Conservation (phyloP, 1,140 invertebrate species). For the Calliopsis andreniformis region DNA sequence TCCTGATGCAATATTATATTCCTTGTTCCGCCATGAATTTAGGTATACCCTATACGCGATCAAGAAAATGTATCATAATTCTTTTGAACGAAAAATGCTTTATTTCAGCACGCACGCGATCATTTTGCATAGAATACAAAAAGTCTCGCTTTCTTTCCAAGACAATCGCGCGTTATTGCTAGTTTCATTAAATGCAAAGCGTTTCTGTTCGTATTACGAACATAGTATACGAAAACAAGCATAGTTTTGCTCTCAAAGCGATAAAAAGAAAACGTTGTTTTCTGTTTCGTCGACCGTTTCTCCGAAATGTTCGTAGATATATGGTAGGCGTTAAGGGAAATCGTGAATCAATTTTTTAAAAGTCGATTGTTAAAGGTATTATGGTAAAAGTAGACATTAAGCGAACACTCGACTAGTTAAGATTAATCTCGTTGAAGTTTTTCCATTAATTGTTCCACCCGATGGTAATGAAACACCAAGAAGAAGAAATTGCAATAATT, state of each 20-base stretch:
- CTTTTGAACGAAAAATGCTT: background rate
- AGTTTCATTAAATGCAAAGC: background rate
- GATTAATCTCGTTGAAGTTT: background rate
- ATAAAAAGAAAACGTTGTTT: background rate
- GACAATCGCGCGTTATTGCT: constrained; percentile 4
- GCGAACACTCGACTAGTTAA: background rate
- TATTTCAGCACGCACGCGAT: background rate
- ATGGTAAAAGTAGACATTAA: background rate
- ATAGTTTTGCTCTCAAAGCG: background rate
- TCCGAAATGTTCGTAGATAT: background rate
- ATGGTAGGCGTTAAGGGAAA: constrained; percentile 14
- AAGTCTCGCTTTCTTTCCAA: background rate
- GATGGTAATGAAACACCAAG: constrained; percentile 58
- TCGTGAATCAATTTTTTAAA: constrained; percentile 28
- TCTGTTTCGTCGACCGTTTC: background rate
- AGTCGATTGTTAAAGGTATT: background rate
- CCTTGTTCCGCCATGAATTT: background rate
- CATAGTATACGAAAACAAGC: constrained; percentile 6
- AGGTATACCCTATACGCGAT: background rate
- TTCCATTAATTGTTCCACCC: constrained; percentile 39
- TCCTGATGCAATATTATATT: too few relatives aligned
- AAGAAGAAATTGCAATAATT: constrained; percentile 61
- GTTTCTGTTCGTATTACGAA: background rate
- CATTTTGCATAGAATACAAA: background rate
- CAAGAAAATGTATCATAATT: too few relatives aligned